Percentiles rank a stretch among this genome's conserved stretches.
phyloP scores from a whole-genome alignment of 1,140 invertebrate genomes.

The Oryctes rhinoceros region DNA sequence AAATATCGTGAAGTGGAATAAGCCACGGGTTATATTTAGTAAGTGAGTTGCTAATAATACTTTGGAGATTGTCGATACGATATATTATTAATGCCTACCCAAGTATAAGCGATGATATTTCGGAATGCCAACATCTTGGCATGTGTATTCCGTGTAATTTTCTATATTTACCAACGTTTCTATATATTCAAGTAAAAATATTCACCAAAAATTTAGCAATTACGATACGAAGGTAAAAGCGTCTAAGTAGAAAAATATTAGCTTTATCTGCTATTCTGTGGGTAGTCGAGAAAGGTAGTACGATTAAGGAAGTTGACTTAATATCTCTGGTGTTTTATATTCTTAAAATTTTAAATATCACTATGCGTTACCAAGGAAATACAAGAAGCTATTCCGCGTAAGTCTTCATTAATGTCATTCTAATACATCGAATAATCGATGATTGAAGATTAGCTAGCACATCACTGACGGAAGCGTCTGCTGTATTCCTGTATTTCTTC shows the following conservation, averaged over 20 bases:
- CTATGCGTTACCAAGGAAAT: neutral
- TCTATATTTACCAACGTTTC: neutral
- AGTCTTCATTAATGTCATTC: neutral
- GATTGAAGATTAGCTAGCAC: neutral
- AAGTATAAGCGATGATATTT: slow-evolving; percentile 14
- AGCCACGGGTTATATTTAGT: neutral
- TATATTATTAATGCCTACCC: slow-evolving; percentile 3
- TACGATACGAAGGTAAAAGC: slow-evolving; percentile 2
- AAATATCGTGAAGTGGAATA: neutral
- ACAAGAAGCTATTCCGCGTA: neutral
- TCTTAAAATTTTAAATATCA: neutral
- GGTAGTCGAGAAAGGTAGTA: neutral
- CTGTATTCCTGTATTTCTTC: neutral
- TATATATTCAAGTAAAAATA: neutral
- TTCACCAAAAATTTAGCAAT: neutral
- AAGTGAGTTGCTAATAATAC: neutral
- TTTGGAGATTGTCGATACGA: slow-evolving; percentile 10
- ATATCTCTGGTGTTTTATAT: slow-evolving; percentile 4
- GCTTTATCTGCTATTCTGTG: neutral
- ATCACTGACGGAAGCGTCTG: neutral
- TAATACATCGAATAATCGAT: neutral
- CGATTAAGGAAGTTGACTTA: neutral
- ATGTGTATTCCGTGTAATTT: neutral
- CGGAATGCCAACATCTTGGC: neutral
- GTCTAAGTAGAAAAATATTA: slow-evolving; percentile 34